Percentiles rank a stretch among this genome's conserved stretches.
Evolutionary conservation across 2,888 invertebrate species (phyloP).

Genomic region (Lysandra coridon): DNA sequence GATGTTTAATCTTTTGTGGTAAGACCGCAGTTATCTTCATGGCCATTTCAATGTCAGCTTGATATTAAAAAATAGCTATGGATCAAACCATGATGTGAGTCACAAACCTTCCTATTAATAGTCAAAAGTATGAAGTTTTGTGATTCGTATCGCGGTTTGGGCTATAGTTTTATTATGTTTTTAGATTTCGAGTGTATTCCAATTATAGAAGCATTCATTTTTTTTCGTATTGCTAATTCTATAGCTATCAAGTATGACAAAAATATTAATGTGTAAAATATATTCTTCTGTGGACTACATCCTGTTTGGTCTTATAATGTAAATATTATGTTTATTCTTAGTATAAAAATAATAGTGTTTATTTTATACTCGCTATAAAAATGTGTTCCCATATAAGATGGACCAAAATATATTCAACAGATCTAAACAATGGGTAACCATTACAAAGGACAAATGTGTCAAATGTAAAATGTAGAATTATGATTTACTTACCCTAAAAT

Average conservation of each 20-base stretch:
- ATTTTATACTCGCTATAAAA: neutral
- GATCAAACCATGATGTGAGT: too few species aligned
- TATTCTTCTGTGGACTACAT: neutral
- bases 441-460: neutral
- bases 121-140: too few species aligned
- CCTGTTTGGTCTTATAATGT: neutral
- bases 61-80: too few species aligned
- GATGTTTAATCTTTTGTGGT: too few species aligned
- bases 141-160: too few species aligned
- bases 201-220: neutral
- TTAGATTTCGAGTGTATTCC: neutral
- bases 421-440: neutral
- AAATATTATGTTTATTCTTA: neutral
- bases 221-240: neutral
- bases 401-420: neutral
- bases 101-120: too few species aligned
- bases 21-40: too few species aligned
- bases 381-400: neutral
- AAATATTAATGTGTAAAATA: neutral
- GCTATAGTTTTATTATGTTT: neutral
- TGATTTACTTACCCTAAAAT: neutral
- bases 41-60: too few species aligned
- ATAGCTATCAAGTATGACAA: neutral
- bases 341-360: neutral
- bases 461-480: neutral